Percentiles rank a stretch among this genome's conserved stretches.
Conservation (phyloP, 2,113 vertebrate species). For the Heteronetta atricapilla region DNA sequence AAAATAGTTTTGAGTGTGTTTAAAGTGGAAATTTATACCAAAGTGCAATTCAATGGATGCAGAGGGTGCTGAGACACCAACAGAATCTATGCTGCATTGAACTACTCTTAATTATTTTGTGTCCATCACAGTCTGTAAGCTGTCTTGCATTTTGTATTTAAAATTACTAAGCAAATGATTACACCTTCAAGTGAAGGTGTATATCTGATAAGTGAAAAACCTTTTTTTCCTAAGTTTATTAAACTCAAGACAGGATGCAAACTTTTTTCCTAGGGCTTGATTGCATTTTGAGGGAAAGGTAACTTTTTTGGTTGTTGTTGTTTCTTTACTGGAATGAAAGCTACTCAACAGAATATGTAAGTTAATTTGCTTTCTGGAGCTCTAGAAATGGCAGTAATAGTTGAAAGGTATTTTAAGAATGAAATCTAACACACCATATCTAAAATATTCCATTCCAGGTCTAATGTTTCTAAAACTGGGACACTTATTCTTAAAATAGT, state of each 20-base stretch:
- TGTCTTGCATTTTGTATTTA: neutral
- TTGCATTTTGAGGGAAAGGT: neutral
- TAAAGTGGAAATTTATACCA: neutral
- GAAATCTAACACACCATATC: neutral
- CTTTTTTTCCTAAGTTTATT: neutral
- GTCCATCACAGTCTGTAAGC: neutral
- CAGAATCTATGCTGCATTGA: neutral
- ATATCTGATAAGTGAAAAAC: neutral
- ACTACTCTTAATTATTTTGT: neutral
- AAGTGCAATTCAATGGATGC: neutral
- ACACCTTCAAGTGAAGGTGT: neutral
- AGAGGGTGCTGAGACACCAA: slow-evolving; percentile 39
- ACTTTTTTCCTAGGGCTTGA: neutral
- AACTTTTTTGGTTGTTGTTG: neutral
- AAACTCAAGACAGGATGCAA: neutral
- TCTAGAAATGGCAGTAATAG: neutral
- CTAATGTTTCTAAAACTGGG: neutral
- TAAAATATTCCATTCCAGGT: neutral
- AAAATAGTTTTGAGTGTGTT: neutral
- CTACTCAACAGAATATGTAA: neutral
- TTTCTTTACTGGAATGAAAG: neutral
- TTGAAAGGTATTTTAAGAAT: neutral
- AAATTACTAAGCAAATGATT: neutral
- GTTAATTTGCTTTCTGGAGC: neutral
- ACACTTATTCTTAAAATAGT: neutral